These are phyloP conservation scores for Myopa testacea DNA, from an alignment of 2,888 invertebrate genomes.

Conservation along the genomic window DNA sequence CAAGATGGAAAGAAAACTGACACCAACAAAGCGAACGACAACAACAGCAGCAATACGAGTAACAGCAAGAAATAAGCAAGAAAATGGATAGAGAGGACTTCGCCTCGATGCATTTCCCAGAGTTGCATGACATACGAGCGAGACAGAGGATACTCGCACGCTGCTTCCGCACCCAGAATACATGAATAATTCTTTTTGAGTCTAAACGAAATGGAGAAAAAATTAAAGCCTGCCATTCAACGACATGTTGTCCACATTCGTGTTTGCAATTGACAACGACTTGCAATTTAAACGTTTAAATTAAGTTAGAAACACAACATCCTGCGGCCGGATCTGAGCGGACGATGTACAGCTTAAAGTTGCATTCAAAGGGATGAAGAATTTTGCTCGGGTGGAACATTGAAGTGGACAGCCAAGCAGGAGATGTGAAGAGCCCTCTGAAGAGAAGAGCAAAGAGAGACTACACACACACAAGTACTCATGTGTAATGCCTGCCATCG, in stretches of 20 bases:
- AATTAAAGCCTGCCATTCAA: neutral
- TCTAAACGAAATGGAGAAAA: neutral
- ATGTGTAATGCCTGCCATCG: neutral
- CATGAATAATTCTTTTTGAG: neutral
- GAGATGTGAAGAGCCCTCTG: no score
- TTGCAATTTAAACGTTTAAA: slow-evolving; percentile 30
- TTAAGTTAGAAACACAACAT: slow-evolving; percentile 27
- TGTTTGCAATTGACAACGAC: slow-evolving; percentile 15
- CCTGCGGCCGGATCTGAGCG: neutral
- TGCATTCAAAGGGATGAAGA: neutral
- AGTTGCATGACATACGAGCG: neutral
- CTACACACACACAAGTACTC: slow-evolving; percentile 4
- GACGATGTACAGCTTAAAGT: neutral
- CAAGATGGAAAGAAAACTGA: slow-evolving; percentile 47
- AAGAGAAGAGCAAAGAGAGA: no score
- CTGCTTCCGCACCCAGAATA: neutral
- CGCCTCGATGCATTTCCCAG: neutral
- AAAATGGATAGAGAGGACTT: neutral
- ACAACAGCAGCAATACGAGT: neutral
- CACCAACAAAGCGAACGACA: slow-evolving; percentile 1
- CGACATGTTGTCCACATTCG: slow-evolving; percentile 14
- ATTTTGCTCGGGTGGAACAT: neutral
- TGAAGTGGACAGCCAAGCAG: neutral
- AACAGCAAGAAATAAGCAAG: neutral
- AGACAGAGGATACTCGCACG: neutral